Evolutionary conservation across 2,888 invertebrate species (phyloP).

Genomic region (Morpho helenor): DNA sequence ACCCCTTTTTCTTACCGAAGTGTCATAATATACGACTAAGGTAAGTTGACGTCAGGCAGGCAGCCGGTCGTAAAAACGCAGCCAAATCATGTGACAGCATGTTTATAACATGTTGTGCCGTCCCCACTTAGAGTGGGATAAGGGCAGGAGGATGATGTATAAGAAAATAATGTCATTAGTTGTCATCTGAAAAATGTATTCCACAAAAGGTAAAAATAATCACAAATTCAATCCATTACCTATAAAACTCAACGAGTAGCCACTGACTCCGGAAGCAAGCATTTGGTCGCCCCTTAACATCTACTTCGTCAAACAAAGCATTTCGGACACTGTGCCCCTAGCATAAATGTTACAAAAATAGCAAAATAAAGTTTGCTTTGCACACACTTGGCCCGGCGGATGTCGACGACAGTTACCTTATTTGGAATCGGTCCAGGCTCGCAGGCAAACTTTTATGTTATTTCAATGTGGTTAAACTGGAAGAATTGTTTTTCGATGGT

Average conservation of each 20-base stretch:
- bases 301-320: conserved; percentile 30
- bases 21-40: too few relatives aligned
- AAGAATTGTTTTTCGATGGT: conserved; percentile 37
- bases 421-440: conserved; percentile 71
- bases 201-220: conserved; percentile 34
- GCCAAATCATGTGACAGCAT: too few relatives aligned
- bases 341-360: conserved; percentile 32
- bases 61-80: too few relatives aligned
- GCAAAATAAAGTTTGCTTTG: conserved; percentile 36
- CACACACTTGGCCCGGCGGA: conserved; percentile 51
- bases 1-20: too few relatives aligned
- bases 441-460: conserved; percentile 69
- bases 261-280: conserved; percentile 56
- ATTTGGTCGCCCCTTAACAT: conserved; percentile 45
- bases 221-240: conserved; percentile 61
- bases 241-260: conserved; percentile 59
- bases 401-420: conserved; percentile 73
- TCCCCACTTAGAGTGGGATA: too few relatives aligned
- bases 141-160: too few relatives aligned
- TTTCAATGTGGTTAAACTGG: conserved; percentile 67
- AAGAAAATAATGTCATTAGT: not conserved
- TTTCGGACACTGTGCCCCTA: conserved; percentile 38
- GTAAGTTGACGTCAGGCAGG: too few relatives aligned
- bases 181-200: conserved; percentile 7
- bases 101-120: too few relatives aligned